Percentiles rank a stretch among this genome's conserved stretches.
phyloP scores from a whole-genome alignment of 2,113 vertebrate genomes.

The Bungarus multicinctus region DNA sequence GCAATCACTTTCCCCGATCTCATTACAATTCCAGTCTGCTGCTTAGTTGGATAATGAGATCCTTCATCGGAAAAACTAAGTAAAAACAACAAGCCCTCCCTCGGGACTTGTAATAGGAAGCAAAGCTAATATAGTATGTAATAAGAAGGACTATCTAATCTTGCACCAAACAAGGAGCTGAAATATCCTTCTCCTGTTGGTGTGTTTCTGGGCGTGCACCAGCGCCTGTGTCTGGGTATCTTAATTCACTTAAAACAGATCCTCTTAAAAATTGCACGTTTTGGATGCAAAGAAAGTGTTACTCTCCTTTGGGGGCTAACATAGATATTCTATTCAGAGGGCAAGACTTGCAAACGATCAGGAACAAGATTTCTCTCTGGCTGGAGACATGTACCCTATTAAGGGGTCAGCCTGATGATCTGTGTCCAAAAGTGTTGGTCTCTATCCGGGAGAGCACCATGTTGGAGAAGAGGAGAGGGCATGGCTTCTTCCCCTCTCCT shows the following conservation, averaged over 20 bases:
- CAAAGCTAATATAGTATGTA: constrained; percentile 8
- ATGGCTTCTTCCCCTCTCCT: not conserved
- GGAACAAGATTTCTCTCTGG: not conserved
- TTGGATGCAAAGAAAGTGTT: not conserved
- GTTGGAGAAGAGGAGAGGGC: not conserved
- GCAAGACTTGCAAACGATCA: not conserved
- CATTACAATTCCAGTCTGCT: constrained; percentile 3
- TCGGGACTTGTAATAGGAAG: not conserved
- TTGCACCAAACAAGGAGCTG: not conserved
- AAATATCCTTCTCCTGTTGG: not conserved
- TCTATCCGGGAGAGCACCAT: not conserved
- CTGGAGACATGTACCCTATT: not conserved
- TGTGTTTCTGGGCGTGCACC: not conserved
- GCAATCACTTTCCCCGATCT: not conserved
- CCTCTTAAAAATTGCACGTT: not conserved
- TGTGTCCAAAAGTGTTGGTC: not conserved
- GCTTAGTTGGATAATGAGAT: constrained; percentile 10
- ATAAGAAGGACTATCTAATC: constrained; percentile 4
- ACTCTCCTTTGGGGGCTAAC: not conserved
- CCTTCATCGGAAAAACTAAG: constrained; percentile 2
- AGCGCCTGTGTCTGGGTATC: not conserved
- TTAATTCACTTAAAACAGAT: not conserved
- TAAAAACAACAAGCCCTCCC: not conserved
- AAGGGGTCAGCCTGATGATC: not conserved
- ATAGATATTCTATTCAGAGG: not conserved